phyloP scores from a whole-genome alignment of 35 echinoderm and acorn worm species.

The Apostichopus japonicus region DNA sequence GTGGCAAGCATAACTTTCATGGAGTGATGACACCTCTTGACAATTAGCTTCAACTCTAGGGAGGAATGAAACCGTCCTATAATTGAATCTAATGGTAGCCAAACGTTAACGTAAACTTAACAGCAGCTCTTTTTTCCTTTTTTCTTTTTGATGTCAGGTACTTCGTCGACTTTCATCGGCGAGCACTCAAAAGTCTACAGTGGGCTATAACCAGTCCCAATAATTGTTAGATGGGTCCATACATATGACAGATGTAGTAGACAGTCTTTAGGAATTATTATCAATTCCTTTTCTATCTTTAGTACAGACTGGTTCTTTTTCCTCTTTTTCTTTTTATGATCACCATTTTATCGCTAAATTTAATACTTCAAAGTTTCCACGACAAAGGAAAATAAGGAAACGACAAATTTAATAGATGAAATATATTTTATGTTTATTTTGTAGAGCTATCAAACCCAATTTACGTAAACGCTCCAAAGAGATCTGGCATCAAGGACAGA shows the following conservation, averaged over 20 bases:
- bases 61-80: slow-evolving; percentile 25
- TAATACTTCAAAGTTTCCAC: slow-evolving; percentile 1
- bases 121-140: background rate
- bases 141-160: background rate
- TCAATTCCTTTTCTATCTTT: background rate
- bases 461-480: background rate
- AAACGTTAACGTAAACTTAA: background rate
- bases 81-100: slow-evolving; percentile 43
- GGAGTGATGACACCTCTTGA: slow-evolving; percentile 5
- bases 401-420: background rate
- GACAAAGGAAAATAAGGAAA: slow-evolving; percentile 6
- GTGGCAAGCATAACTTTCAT: slow-evolving; percentile 25
- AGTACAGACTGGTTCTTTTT: background rate
- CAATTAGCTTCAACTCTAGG: slow-evolving; percentile 39
- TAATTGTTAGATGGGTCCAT: background rate
- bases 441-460: background rate
- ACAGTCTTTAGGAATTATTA: background rate
- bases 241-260: slow-evolving; percentile 5
- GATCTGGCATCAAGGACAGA: background rate
- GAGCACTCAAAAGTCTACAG: slow-evolving; percentile 30
- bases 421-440: background rate
- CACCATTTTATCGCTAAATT: background rate
- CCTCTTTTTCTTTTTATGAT: background rate
- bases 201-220: slow-evolving; percentile 32
- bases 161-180: background rate